Evolutionary conservation across 2,888 invertebrate genomes (phyloP).

Genomic region (Catocala fraxini): DNA sequence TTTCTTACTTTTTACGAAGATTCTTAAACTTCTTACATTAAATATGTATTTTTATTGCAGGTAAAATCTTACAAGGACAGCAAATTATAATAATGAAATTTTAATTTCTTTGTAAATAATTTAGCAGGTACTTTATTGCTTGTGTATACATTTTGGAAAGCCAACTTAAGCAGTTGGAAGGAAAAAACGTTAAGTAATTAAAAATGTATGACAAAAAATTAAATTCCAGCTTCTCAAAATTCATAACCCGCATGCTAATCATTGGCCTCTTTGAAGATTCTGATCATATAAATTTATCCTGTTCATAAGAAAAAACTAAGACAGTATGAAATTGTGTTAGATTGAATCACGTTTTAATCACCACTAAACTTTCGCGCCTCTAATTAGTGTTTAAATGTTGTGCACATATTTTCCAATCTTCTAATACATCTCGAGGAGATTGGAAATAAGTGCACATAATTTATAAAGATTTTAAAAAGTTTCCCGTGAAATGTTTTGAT

Average conservation of each 20-base stretch:
- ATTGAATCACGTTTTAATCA: constrained; percentile 61
- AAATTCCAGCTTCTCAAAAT: constrained; percentile 33
- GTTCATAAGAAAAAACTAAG: constrained; percentile 33
- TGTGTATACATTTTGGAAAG: background rate
- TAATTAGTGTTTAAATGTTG: constrained; percentile 59
- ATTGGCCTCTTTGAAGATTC: constrained; percentile 61
- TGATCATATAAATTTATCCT: constrained; percentile 62
- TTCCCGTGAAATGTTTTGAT: constrained; percentile 15
- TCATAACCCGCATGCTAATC: constrained; percentile 47
- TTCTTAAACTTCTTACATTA: constrained; percentile 52
- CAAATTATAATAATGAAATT: constrained; percentile 26
- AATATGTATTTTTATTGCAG: constrained; percentile 52
- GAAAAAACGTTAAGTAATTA: background rate
- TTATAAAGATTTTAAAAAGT: no score
- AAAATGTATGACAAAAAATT: background rate
- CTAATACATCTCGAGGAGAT: constrained; percentile 39
- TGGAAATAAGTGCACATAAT: constrained; percentile 46
- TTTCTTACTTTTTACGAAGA: constrained; percentile 59
- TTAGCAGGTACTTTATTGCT: constrained; percentile 3
- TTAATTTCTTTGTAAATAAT: constrained; percentile 27
- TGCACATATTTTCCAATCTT: constrained; percentile 6
- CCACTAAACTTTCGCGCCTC: constrained; percentile 55
- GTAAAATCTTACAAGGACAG: constrained; percentile 34
- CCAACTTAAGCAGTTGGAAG: background rate
- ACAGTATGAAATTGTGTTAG: constrained; percentile 52